phyloP scores from a whole-genome alignment of 2,888 invertebrate genomes.

The Stramonita haemastoma region DNA sequence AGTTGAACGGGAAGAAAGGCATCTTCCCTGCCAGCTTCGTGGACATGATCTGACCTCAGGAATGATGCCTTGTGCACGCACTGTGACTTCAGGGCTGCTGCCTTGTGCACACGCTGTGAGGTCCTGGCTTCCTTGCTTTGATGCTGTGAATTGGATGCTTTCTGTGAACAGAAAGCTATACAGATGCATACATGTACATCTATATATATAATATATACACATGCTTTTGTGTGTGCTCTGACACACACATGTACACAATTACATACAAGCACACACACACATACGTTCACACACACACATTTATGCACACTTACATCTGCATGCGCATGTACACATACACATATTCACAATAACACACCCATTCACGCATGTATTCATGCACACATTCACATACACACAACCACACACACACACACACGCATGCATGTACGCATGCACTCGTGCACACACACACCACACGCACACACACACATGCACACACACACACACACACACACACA shows the following conservation, averaged over 20 bases:
- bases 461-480: neutral
- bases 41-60: conserved; percentile 44
- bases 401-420: neutral
- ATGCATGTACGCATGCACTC: neutral
- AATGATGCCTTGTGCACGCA: too few species aligned
- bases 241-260: neutral
- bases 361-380: neutral
- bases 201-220: neutral
- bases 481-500: neutral
- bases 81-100: too few species aligned
- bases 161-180: too few species aligned
- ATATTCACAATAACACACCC: too few species aligned
- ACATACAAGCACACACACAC: neutral
- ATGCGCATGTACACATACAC: neutral
- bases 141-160: too few species aligned
- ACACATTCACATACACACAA: neutral
- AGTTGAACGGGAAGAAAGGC: conserved; percentile 59
- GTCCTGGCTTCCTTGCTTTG: too few species aligned
- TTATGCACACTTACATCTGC: neutral
- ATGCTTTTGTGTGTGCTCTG: neutral
- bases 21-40: conserved; percentile 69
- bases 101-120: too few species aligned
- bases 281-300: neutral
- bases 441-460: neutral
- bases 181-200: too few species aligned